Evolutionary conservation across 2,888 invertebrate genomes (phyloP), one percentile per base, ranked within the genome.

Genomic region (Melanophora roralis): DNA sequence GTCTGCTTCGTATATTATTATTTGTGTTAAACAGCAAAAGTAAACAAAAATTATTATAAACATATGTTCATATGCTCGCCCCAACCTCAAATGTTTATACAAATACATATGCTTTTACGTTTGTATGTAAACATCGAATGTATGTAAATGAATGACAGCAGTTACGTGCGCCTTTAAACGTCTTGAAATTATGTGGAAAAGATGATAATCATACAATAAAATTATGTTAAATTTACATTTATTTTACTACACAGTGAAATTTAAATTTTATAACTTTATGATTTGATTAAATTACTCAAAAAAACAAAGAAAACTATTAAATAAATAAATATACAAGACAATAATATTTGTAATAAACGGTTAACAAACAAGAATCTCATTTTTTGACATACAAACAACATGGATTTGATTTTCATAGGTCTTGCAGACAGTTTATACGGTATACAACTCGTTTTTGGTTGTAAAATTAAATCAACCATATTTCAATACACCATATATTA

Each of bases 121-220:
- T n/a, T n/a, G n/a, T n/a, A 21, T 19, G 14, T n/a, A 40, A 19
- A 23, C 53, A 27, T 40, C 53, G 60, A 14, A 40, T 38, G 11
- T 14, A 21, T 43, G 36, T 51, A n/a, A 55, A 36, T 14, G 14
- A 9, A 51, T 43, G 40, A 1, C 40, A 60, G 34, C 40, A 47
- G 36, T 27, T 57, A 36, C 11, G n/a, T 47, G n/a, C 43, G 32
- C 21, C 21, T 36, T 53, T 14, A 11, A 21, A 11, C 21, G 11
- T 62, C 53, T 19, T 45, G 14, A 49, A 53, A 71, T 74, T 65
- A 79, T 74, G 69, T 60, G 74, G 69, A 79, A 79, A 65, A 59
- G 36, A 71, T 74, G 74, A 74, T 69, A 74, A 74, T 27, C 36
- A 47, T 62, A n/a, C n/a, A 23, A 65, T 65, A 57, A 49, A 62